Base-by-base conservation (phyloP, 2,888 invertebrate species). In the Drosophila monieri region DNA sequence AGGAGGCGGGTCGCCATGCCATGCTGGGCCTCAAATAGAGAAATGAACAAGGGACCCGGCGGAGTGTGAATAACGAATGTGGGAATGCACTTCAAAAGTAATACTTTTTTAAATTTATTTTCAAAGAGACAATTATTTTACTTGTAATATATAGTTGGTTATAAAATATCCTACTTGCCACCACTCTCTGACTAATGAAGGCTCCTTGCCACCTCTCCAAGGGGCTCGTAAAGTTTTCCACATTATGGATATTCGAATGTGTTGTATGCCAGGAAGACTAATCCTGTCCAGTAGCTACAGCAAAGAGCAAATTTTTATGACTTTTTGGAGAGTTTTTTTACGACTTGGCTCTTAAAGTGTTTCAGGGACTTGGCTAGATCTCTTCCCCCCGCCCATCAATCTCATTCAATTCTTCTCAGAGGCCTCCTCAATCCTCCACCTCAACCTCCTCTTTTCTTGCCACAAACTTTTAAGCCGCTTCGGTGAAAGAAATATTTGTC, bases 231-330 rank as follows among this genome's bases (percentile, higher is more conserved):
- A 77, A 73, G 67, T 62, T 73, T 55, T 49, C 59, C 65, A 56
- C 68, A 54, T 60, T 65, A 52, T 44, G 41, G 52, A 44, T 48
- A 41, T 39, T 32, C 10, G 25, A 9, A 41, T 74, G 81, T 76
- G 74, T 69, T 76, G 18, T 18, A 2, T 62, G 65, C 58, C 39
- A 21, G 65, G 27, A 9, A 32, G 46, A 23, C 46, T 53, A 64
- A 67, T 77, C 74, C 55, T 46, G 69, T 72, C 58, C 84, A 60
- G 84, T 74, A 85, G 80, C 77, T 78, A 70, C 21, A 25, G 41
- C 46, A 21, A 68, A 61, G 14, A 46, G n/a, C 6, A 21, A 9
- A 35, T 35, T 73, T 72, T 71, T 59, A 72, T 44, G 74, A 48
- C 52, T 66, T 46, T 35, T 32, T n/a, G 44, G 66, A 23, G 27